Base-by-base conservation (phyloP, 2,113 vertebrate species). In the Cyphomyrus plagiostoma region DNA sequence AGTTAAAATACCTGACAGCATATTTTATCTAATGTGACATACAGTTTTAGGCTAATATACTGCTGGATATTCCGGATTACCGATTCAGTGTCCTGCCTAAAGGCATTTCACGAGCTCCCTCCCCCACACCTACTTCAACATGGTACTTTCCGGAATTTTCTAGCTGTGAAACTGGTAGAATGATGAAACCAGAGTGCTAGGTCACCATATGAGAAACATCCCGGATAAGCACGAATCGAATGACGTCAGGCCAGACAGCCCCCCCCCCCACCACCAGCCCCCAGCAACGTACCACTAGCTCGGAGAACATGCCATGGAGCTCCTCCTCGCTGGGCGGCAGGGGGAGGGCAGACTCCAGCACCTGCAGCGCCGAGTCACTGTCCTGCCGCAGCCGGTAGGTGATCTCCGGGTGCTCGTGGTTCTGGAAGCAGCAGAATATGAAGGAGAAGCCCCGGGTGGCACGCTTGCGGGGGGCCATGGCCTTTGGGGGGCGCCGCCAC, bases 351-450 rank as follows among this genome's bases (percentile, higher is more conserved):
- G 97, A 97, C 94, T 97, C 97, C 97, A 98, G 95, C 58, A 94
- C 93, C 89, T 96, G 95, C 91, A 96, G 93, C 0, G 95, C 95
- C 15, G 95, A 96, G 92, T 90, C 95, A 95, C 96, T 97, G 90
- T 98, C 97, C 88, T 97, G 96, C 89, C 96, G 95, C 90, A 98
- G 94, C 53, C 96, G 94, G 92, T 98, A 97, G 0, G 97, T 97
- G 95, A 98, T 98, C 95, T 98, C 97, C 0, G 97, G 97, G 91
- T 97, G 97, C 74, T 97, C 96, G 0, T 93, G 96, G 92, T 94
- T 95, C 91, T 96, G 97, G 94, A 97, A 97, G 95, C 98, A 98
- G 94, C 98, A 99, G 89, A 97, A 97, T 92, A 99, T 96, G 89
- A 97, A 95, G 35, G 97, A 96, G 91, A 98, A 95, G 89, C 96